These are phyloP conservation scores for Tipula unca DNA, from an alignment of 2,888 invertebrate species.

Conservation along the genomic window DNA sequence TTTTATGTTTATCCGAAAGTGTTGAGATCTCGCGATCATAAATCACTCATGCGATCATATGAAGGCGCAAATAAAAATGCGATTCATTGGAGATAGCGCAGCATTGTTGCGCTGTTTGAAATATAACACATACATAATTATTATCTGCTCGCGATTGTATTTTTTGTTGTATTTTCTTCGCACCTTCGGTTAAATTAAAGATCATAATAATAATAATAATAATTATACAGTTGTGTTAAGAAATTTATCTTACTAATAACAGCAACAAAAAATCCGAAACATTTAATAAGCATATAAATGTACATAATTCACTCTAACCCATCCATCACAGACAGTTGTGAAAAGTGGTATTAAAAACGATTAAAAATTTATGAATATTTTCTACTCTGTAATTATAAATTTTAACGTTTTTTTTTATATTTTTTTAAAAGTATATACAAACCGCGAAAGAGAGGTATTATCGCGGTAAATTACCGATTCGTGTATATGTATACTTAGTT, in stretches of 20 bases:
- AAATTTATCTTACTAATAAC: not conserved
- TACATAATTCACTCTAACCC: not conserved
- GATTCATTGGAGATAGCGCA: not conserved
- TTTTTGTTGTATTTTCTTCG: not conserved
- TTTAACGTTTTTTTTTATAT: not conserved
- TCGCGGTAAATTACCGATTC: not conserved
- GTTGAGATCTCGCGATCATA: not conserved
- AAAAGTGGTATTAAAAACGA: not conserved
- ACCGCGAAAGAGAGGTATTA: not conserved
- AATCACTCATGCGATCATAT: not conserved
- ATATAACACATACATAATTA: not conserved
- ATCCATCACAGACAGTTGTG: conserved; percentile 8
- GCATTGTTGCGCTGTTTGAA: not conserved
- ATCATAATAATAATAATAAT: not conserved
- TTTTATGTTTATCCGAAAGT: not conserved
- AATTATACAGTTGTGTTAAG: not conserved
- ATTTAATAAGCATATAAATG: not conserved
- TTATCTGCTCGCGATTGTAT: not conserved
- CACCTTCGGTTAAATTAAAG: not conserved
- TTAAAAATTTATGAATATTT: not conserved
- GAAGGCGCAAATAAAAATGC: not conserved
- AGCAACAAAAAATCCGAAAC: not conserved
- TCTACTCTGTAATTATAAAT: conserved; percentile 14
- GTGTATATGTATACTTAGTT: too few species aligned
- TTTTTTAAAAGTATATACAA: not conserved